Conservation (phyloP, 2,113 vertebrate species). For the Regulus satrapa region DNA sequence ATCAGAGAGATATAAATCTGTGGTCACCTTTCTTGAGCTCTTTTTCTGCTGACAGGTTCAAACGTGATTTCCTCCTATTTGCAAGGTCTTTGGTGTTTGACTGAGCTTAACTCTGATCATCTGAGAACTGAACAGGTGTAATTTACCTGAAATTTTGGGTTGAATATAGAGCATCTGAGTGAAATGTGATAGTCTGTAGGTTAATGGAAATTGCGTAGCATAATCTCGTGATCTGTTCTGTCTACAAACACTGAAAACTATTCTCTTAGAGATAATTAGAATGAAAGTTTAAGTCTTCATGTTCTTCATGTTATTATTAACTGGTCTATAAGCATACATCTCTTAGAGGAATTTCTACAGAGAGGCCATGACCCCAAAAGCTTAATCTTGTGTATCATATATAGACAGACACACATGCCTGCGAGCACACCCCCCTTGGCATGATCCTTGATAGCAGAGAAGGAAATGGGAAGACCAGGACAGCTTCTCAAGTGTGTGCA, state of each 20-base stretch:
- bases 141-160: background rate
- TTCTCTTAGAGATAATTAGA: background rate
- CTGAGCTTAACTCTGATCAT: background rate
- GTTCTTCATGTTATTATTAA: background rate
- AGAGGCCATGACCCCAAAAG: background rate
- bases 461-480: background rate
- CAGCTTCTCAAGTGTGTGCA: background rate
- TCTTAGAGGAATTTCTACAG: background rate
- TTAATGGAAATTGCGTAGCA: rapidly evolving
- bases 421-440: rapidly evolving
- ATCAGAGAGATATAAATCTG: background rate
- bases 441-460: background rate
- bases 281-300: background rate
- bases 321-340: background rate
- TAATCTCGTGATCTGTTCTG: background rate
- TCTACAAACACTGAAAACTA: background rate
- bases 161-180: background rate
- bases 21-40: background rate
- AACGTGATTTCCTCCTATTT: background rate
- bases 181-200: background rate
- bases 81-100: background rate
- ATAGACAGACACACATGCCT: background rate
- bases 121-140: background rate
- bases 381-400: background rate
- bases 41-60: background rate